phyloP scores from a whole-genome alignment of 2,797 vertebrate species.

The Heliangelus exortis region DNA sequence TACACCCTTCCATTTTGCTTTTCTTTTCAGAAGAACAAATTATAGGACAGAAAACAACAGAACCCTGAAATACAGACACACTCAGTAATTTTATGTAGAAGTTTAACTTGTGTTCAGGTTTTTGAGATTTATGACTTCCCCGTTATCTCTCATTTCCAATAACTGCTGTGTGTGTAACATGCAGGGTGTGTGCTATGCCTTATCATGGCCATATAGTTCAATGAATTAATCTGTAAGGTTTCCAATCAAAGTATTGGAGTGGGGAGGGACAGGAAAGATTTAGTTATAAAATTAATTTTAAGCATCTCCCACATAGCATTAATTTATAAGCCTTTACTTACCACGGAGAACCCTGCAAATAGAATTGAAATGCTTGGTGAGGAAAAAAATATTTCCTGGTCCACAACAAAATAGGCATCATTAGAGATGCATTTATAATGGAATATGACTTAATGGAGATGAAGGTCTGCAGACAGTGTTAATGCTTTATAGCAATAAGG shows the following conservation, averaged over 20 bases:
- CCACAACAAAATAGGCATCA: neutral
- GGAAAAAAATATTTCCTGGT: neutral
- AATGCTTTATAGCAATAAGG: constrained; percentile 22
- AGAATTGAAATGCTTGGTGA: neutral
- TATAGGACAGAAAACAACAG: neutral
- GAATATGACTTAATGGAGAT: constrained; percentile 43
- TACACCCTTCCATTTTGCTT: neutral
- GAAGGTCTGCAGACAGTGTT: neutral
- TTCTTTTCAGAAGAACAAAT: neutral
- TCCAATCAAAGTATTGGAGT: neutral
- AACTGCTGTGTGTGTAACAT: neutral
- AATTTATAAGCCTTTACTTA: constrained; percentile 45
- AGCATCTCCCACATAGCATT: neutral
- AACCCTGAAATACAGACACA: neutral
- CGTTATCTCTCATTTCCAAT: neutral
- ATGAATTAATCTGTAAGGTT: neutral
- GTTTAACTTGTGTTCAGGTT: neutral
- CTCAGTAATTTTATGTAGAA: neutral
- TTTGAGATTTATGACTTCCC: neutral
- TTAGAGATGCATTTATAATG: constrained; percentile 36
- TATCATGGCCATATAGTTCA: neutral
- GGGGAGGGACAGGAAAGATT: neutral
- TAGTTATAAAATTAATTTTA: neutral
- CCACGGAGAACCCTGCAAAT: neutral
- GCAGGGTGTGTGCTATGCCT: neutral